These are phyloP conservation scores for rat (Rattus norvegicus) DNA, from an alignment of 2,113 vertebrate species.

Conservation along the genomic window GRCr8 NC_086019.1:11673501-11674000, in stretches of 20 bases:
- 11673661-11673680: background rate
- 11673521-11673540: background rate
- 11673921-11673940: background rate
- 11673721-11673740: rapidly evolving
- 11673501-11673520: background rate
- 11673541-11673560: background rate
- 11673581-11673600: background rate
- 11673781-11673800: too few relatives aligned
- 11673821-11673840: background rate
- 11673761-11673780: background rate
- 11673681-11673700: background rate
- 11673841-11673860: background rate
- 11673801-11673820: background rate
- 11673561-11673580: background rate
- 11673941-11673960: background rate
- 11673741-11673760: background rate
- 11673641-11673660: background rate
- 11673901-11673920: background rate
- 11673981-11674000: background rate
- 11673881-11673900: background rate
- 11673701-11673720: background rate
- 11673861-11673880: background rate
- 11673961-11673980: background rate
- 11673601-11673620: background rate
- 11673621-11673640: background rate